Base-by-base conservation (phyloP, 2,888 invertebrate genomes). In the Baronia brevicornis region DNA sequence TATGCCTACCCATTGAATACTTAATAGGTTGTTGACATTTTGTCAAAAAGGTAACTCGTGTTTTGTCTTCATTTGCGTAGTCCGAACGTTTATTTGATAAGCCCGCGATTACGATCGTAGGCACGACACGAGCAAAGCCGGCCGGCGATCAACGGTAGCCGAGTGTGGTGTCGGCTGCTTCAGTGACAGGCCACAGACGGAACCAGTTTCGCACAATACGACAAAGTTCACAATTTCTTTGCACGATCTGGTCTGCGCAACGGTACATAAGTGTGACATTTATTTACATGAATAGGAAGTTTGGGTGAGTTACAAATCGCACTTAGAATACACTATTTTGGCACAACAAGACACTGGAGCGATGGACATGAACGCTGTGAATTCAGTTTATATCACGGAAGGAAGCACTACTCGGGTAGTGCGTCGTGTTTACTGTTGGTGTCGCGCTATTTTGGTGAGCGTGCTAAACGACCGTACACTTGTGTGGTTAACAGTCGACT, bases 381-480 rank as follows among this genome's bases (percentile, higher is more conserved):
- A 72, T 70, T 67, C 61, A 69, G 70, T 70, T 72, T 72, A 68
- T 55, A 57, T 67, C 64, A 67, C 68, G 66, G 73, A 69, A 70
- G 74, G 73, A 75, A 74, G 69, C 77, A 62, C 59, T 55, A 58
- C 60, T 62, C 63, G 64, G 69, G 65, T 69, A 68, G 58, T 74
- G 70, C 75, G 75, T 75, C 75, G 78, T 84, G 82, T 80, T 80
- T 80, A 78, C 73, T 70, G 71, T 80, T 79, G 69, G 66, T 73
- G 79, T 77, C 75, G 64, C 63, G 67, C 60, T 65, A n/a, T 68
- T 63, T 51, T 44, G 38, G 39, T 37, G 33, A 43, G 47, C 51
- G 48, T 43, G 46, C 54, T 41, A 44, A 3, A 39, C 67, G 43
- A 50, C 61, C 65, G 51, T 52, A 52, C 68, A 52, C 66, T 62